Conservation (phyloP, 2,113 vertebrate species). For the Gobius niger region DNA sequence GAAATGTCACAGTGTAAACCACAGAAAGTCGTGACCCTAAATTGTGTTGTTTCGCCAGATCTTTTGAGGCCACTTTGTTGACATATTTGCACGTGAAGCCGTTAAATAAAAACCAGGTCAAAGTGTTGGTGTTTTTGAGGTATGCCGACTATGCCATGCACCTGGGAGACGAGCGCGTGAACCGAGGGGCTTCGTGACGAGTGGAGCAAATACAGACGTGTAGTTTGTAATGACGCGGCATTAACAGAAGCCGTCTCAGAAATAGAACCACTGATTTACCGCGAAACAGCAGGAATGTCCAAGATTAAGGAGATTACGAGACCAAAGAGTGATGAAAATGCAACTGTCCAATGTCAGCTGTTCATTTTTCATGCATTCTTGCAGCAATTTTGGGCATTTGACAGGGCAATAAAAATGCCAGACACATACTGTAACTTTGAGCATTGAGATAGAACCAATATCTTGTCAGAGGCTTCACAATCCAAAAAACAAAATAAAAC, state of each 20-base stretch:
- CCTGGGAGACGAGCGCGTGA: neutral
- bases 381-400: no score
- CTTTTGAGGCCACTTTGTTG: neutral
- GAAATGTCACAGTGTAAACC: neutral
- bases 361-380: no score
- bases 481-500: no score
- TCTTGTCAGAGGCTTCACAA: no score
- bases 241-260: neutral
- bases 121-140: neutral
- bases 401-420: no score
- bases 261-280: neutral
- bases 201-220: neutral
- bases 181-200: neutral
- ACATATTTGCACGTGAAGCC: neutral
- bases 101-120: neutral
- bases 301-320: neutral
- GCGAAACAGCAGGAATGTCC: neutral
- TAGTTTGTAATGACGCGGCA: neutral
- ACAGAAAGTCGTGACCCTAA: neutral
- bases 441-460: no score
- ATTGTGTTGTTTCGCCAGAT: neutral
- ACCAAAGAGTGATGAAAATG: no score
- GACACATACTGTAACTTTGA: no score
- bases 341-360: no score
- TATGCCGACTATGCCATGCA: slow-evolving; percentile 7